Base-by-base conservation (phyloP, 2,113 vertebrate species). In the Perccottus glenii region DNA sequence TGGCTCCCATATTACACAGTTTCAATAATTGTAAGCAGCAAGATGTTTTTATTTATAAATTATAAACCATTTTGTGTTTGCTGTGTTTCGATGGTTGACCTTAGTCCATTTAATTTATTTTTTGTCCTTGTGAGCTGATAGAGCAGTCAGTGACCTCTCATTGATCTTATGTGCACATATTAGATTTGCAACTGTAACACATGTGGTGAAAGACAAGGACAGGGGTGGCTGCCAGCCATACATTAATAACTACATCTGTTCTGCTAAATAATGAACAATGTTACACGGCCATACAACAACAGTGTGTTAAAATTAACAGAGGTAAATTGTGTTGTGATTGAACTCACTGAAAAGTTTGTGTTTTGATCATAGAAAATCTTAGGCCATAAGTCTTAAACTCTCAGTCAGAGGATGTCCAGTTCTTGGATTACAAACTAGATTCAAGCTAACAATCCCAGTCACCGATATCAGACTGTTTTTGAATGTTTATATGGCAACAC, bases 11-110 rank as follows among this genome's bases (percentile, higher is more conserved):
- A 33, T 58, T 53, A 47, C 52, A 56, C 15, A 32, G 38, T 65
- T 35, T 51, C 36, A 15, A 15, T 33, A 62, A 27, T 58, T 65
- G 15, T 49, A 42, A n/a, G n/a, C n/a, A n/a, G n/a, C n/a, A n/a
- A n/a, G n/a, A n/a, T n/a, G 7, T 12, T 70, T 84, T 82, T 77
- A 43, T 77, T 69, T 48, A 50, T 45, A 11, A 45, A n/a, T 60
- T 63, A 9, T 55, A 2, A 68, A 65, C 40, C 11, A 33, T 50
- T 70, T 27, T 64, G 55, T 77, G 12, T 8, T 57, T 75, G 67
- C 32, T 1, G 59, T 82, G 46, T 64, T 67, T 56, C 11, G 42
- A 58, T 61, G 44, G n/a, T 45, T 69, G 8, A 12, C 66, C 62
- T 62, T 38, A 44, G 60, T 6, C 19, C 36, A 64, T 47, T 32